Evolutionary conservation across 2,797 vertebrate species (phyloP), one percentile per base, ranked within the genome.

Genomic region (Falco rusticolus): DNA sequence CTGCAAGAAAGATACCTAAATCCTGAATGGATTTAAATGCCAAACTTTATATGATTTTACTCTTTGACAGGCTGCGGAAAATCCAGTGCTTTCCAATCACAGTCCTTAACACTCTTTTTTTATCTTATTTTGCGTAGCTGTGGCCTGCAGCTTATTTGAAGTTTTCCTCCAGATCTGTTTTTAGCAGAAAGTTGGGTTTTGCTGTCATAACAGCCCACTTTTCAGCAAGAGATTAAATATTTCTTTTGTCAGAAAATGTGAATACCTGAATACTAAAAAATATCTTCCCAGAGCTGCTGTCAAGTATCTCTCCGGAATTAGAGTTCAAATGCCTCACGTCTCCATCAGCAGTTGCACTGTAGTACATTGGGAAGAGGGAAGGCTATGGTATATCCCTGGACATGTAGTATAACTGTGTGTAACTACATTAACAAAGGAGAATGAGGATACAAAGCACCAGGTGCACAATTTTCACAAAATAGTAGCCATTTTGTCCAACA

Each of bases 201-300:
- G 31, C 51, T 84, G 31, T 84, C 74, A 29, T 18, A 79, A 51
- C 34, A 53, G 15, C 6, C 41, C 1, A 1, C 10, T 72, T 87
- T 89, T 82, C 84, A 87, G 24, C 39, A 92, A 80, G 65, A 43
- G 37, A 87, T 56, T 83, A 91, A 90, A 18, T 48, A 70, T 66
- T 85, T 74, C 10, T 77, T 96, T 80, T 78, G 57, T 70, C 59
- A 92, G 47, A 92, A 72, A 76, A 48, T 26, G 15, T 39, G 63
- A 90, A 92, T 72, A 85, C 53, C 50, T 86, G 57, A 78, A 71
- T 33, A n/a, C 3, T 43, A 39, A 75, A 90, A 83, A 65, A 61
- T 11, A 1, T n/a, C 13, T 54, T 71, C 68, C 89, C 54, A 63
- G 50, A 92, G 69, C 33, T 53, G 17, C 48, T 93, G 22, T 39